Percentiles rank a stretch among this genome's conserved stretches.
Evolutionary conservation across 2,888 invertebrate species (phyloP).

Genomic region (Ypsolopha scabrella): DNA sequence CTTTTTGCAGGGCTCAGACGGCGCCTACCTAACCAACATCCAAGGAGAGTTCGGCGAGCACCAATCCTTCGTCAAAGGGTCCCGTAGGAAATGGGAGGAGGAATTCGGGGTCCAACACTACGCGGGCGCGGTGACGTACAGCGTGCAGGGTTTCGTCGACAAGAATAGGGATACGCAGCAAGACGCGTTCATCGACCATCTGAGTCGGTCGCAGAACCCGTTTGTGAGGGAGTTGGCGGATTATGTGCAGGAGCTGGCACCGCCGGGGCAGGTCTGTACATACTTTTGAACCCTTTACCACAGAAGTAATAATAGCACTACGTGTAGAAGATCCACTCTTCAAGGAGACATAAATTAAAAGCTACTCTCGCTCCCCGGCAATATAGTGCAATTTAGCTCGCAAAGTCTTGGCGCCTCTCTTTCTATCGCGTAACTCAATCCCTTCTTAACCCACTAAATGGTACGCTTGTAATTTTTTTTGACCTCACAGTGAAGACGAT

Average conservation of each 20-base stretch:
- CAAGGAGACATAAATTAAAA: no score
- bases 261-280: conserved; percentile 74
- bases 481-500: no score
- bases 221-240: conserved; percentile 83
- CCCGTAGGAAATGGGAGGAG: conserved; percentile 89
- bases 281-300: no score
- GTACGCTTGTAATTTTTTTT: no score
- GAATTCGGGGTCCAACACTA: conserved; percentile 93
- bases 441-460: no score
- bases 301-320: no score
- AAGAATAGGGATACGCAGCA: conserved; percentile 95
- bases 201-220: conserved; percentile 84
- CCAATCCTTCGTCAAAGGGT: conserved; percentile 87
- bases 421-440: no score
- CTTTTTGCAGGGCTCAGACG: conserved; percentile 78
- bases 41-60: conserved; percentile 89
- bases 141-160: conserved; percentile 84
- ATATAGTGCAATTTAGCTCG: no score
- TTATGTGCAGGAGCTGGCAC: conserved; percentile 61
- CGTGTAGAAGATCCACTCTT: no score
- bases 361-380: no score
- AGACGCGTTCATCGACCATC: conserved; percentile 91
- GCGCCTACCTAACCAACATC: conserved; percentile 88
- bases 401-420: no score
- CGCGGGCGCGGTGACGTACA: conserved; percentile 89